Conservation (phyloP, 2,888 invertebrate species). For the Pardosa pseudoannulata region DNA sequence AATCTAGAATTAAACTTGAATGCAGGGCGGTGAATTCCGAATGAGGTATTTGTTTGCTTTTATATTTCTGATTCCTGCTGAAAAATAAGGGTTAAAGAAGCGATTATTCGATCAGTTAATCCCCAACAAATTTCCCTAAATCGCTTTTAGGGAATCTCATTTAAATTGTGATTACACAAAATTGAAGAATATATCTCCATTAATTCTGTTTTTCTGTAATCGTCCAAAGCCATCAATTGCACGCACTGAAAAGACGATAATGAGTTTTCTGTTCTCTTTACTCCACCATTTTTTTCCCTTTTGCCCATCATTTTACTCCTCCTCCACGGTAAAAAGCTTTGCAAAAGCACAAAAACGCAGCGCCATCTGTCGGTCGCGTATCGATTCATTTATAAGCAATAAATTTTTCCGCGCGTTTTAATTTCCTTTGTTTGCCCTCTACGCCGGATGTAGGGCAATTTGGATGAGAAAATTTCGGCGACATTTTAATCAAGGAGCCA, state of each 20-base stretch:
- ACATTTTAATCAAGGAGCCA: slow-evolving; percentile 66
- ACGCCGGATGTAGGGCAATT: slow-evolving; percentile 63
- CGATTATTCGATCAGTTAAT: not conserved
- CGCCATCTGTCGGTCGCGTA: slow-evolving; percentile 65
- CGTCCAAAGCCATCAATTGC: slow-evolving; percentile 41
- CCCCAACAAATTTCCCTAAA: not conserved
- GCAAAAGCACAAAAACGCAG: slow-evolving; percentile 39
- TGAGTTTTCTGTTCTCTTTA: slow-evolving; percentile 37
- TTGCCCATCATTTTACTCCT: no score
- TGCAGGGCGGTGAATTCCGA: no score
- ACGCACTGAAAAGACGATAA: slow-evolving; percentile 39
- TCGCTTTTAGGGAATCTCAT: slow-evolving; percentile 40
- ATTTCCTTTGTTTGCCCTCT: slow-evolving; percentile 69
- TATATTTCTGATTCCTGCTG: no score
- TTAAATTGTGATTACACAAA: slow-evolving; percentile 62
- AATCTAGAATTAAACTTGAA: no score
- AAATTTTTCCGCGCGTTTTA: slow-evolving; percentile 69
- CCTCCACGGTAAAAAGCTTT: no score
- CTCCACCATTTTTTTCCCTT: slow-evolving; percentile 33
- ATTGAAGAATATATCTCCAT: slow-evolving; percentile 19
- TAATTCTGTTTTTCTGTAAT: slow-evolving; percentile 39
- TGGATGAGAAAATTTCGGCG: slow-evolving; percentile 64
- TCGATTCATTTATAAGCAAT: slow-evolving; percentile 70
- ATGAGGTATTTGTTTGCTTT: no score
- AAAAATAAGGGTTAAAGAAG: no score